phyloP scores from a whole-genome alignment of 2,113 vertebrate genomes.

The Microtus oregoni region DNA sequence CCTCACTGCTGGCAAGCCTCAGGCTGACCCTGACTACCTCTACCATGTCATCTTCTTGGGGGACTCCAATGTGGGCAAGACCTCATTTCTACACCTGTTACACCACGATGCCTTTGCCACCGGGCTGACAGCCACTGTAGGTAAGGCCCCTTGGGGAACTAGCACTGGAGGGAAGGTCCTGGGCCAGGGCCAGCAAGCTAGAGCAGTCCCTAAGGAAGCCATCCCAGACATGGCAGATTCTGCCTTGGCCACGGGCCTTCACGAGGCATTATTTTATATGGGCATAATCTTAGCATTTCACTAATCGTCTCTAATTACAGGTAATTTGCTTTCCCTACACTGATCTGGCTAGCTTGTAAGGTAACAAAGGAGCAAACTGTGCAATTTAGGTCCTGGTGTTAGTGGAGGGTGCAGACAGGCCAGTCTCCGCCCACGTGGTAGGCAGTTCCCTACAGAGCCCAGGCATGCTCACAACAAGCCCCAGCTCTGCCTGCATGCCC shows the following conservation, averaged over 20 bases:
- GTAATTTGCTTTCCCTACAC: constrained; percentile 76
- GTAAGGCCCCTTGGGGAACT: constrained; percentile 84
- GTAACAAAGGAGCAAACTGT: constrained; percentile 59
- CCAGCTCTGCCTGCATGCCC: not conserved
- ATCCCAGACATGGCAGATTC: not conserved
- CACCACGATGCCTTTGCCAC: constrained; percentile 86
- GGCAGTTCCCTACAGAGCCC: not conserved
- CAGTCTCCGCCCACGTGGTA: not conserved
- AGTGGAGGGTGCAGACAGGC: not conserved
- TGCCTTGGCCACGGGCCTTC: constrained; percentile 1
- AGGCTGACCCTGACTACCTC: constrained; percentile 81
- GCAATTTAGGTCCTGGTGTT: constrained; percentile 54
- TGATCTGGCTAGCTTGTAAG: constrained; percentile 78
- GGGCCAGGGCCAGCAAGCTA: fast-evolving
- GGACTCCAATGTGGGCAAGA: constrained; percentile 94
- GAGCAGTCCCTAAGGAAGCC: not conserved
- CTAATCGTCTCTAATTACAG: constrained; percentile 78
- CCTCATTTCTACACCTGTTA: constrained; percentile 92
- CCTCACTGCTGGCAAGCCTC: not conserved
- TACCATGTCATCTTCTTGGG: constrained; percentile 94
- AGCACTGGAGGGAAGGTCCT: not conserved
- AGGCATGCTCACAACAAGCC: not conserved
- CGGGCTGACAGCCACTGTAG: constrained; percentile 88
- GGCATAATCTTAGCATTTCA: constrained; percentile 50
- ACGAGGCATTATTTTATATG: constrained; percentile 52